A percentile compares a stretch with the other conserved stretches of the same genome.
phyloP scores from a whole-genome alignment of 2,888 invertebrate genomes.

The Ernsta delagoae region DNA sequence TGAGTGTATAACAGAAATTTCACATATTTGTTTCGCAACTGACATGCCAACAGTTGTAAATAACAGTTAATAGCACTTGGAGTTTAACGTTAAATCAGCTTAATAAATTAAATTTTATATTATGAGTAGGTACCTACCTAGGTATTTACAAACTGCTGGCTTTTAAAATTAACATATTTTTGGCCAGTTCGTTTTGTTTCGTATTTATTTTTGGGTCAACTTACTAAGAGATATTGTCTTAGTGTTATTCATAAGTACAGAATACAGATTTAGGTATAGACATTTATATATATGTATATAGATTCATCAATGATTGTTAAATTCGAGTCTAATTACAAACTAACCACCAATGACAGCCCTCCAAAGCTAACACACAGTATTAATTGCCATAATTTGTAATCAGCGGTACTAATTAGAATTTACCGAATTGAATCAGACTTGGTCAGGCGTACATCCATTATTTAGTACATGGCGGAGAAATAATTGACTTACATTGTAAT shows the following conservation, averaged over 20 bases:
- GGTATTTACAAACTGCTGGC: slow-evolving; percentile 18
- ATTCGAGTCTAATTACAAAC: slow-evolving; percentile 26
- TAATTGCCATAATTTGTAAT: slow-evolving; percentile 28
- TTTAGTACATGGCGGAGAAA: not conserved
- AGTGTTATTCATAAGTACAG: too few relatives aligned
- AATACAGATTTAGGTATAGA: too few relatives aligned
- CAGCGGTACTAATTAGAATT: slow-evolving; percentile 14
- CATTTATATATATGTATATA: too few relatives aligned
- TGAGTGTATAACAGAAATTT: slow-evolving; percentile 26
- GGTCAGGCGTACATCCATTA: not conserved
- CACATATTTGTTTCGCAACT: slow-evolving; percentile 36
- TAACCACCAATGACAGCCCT: slow-evolving; percentile 20
- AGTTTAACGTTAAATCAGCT: slow-evolving; percentile 25
- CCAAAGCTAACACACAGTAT: slow-evolving; percentile 22
- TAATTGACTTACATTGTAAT: not conserved
- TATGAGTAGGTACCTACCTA: too few relatives aligned
- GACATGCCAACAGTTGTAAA: slow-evolving; percentile 33
- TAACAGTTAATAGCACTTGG: slow-evolving; percentile 33
- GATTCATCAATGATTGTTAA: too few relatives aligned
- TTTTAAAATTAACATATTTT: too few relatives aligned
- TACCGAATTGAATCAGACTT: slow-evolving; percentile 10
- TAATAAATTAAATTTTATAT: slow-evolving; percentile 22
- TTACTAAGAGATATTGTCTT: too few relatives aligned
- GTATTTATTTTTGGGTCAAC: too few relatives aligned
- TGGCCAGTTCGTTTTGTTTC: too few relatives aligned